Conservation (phyloP, 53 echinoderm and acorn worm genomes). For the Astropecten irregularis region DNA sequence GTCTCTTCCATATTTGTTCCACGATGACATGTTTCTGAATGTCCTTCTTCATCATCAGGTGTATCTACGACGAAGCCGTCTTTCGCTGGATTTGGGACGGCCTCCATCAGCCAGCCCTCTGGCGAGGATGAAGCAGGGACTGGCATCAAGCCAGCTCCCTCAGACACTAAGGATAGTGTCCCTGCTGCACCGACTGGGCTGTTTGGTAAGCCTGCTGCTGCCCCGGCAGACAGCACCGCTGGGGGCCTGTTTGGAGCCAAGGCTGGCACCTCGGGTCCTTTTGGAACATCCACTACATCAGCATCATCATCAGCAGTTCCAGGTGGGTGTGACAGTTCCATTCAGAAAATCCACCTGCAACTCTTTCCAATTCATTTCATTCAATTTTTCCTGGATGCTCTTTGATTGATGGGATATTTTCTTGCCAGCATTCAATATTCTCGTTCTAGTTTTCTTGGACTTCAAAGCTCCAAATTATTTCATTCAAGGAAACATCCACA, state of each 20-base stretch:
- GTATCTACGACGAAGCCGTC: neutral
- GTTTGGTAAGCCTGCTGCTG: slow-evolving; percentile 18
- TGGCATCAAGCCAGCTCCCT: neutral
- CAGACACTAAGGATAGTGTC: neutral
- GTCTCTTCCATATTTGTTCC: no score
- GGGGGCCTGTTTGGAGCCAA: slow-evolving; percentile 44
- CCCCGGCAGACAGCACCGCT: neutral
- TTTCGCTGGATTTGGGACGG: neutral
- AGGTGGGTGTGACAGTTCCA: no score
- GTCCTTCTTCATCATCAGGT: neutral
- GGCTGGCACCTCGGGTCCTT: slow-evolving; percentile 19
- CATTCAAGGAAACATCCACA: no score
- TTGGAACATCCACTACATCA: slow-evolving; percentile 28
- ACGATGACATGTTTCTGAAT: no score
- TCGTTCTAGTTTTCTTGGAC: no score
- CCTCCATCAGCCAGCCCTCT: neutral
- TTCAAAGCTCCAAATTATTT: no score
- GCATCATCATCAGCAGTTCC: slow-evolving; percentile 7
- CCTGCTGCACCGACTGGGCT: slow-evolving; percentile 2
- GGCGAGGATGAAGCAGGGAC: slow-evolving; percentile 51
- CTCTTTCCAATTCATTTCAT: no score
- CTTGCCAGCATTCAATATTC: no score
- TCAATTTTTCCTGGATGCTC: no score
- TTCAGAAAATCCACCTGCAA: no score
- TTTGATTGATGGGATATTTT: no score